phyloP scores from a whole-genome alignment of 2,113 vertebrate genomes.

The Tupaia chinensis region DNA sequence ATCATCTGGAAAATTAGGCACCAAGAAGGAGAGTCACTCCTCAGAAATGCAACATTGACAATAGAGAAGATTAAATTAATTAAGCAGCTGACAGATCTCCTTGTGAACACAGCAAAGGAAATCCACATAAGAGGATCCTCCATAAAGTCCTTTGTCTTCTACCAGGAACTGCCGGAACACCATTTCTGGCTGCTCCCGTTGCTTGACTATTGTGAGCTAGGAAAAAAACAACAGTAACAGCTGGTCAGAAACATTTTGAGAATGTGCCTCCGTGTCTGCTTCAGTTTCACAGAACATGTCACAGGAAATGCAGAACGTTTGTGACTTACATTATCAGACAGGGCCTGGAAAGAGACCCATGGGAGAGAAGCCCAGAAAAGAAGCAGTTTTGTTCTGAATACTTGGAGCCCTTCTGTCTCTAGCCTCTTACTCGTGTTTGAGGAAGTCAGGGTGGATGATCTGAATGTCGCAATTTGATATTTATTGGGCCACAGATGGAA shows the following conservation, averaged over 20 bases:
- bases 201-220: constrained; percentile 93
- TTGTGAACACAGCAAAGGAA: constrained; percentile 95
- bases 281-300: neutral
- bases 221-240: neutral
- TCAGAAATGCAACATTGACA: constrained; percentile 26
- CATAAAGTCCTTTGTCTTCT: constrained; percentile 95
- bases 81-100: constrained; percentile 96
- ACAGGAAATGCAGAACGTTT: too few relatives aligned
- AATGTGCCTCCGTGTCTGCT: neutral
- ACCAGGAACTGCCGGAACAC: constrained; percentile 95
- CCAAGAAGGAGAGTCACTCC: constrained; percentile 53
- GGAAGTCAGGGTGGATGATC: neutral
- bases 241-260: neutral
- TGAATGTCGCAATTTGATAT: neutral
- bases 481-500: neutral
- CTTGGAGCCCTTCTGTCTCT: neutral
- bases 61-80: constrained; percentile 82
- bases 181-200: constrained; percentile 94
- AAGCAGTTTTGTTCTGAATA: neutral
- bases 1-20: constrained; percentile 74
- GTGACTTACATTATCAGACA: neutral
- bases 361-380: neutral
- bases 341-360: neutral
- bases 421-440: neutral
- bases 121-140: constrained; percentile 95